Base-by-base conservation (phyloP, 2,113 vertebrate genomes). In the Nesoenas mayeri region DNA sequence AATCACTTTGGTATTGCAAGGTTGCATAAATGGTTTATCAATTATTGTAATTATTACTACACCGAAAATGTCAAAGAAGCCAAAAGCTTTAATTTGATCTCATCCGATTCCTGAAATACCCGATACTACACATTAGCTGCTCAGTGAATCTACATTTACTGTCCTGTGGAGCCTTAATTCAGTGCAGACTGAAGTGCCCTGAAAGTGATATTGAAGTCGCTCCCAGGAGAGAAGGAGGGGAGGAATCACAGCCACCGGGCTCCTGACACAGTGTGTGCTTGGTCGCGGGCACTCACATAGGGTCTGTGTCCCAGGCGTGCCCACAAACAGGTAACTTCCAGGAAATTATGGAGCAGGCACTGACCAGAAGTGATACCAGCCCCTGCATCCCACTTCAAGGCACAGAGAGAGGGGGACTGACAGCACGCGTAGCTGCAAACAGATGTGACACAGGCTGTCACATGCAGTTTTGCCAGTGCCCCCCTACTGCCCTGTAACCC, bases 211-310 rank as follows among this genome's bases (percentile, higher is more conserved):
- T 67, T 26, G 22, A 62, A 79, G 79, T 64, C 6, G 1, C 9
- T 79, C 28, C 42, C 5, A 7, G 26, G n/a, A 93, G 50, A 57
- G 15, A n/a, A 7, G 50, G n/a, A 58, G 42, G 36, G 36, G 38
- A 56, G 74, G 20, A 92, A 84, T 92, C 92, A 75, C 13, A 44
- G 61, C 51, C 61, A 16, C 5, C 0, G 17, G 20, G 65, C 36
- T 78, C n/a, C 88, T 62, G 74, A 61, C 24, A 50, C 22, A 50
- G 22, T 50, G 0, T 21, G 34, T 0, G 7, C 36, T 79, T 3
- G 3, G 66, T 42, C 2, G 1, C 85, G 2, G 19, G 25, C 0
- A 1, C 40, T 89, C 58, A 19, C 0, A 0, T 36, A 42, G 0
- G 0, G 15, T 15, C 36, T 21, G 21, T 26, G 32, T 79, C 66